A percentile compares a stretch with the other conserved stretches of the same genome.
phyloP scores from a whole-genome alignment of 2,888 invertebrate species.

The Hedya salicella region DNA sequence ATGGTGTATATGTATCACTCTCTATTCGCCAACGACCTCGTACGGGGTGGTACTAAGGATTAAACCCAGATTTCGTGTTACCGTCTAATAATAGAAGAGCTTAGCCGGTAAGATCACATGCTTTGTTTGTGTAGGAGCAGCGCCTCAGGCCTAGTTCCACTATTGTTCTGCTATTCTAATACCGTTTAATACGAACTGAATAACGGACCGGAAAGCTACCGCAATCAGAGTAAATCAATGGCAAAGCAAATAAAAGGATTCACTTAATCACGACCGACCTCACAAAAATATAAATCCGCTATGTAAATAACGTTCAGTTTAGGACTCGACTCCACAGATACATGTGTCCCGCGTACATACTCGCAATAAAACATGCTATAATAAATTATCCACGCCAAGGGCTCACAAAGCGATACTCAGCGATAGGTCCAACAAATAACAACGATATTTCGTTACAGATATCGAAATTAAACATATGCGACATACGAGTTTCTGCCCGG shows the following conservation, averaged over 20 bases:
- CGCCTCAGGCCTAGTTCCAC: conserved; percentile 1
- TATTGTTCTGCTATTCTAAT: conserved; percentile 18
- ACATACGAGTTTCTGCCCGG: conserved; percentile 17
- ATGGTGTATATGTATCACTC: not conserved
- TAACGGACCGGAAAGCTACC: conserved; percentile 7
- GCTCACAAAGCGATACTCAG: conserved; percentile 24
- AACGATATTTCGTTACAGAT: conserved; percentile 28
- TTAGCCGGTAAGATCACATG: conserved; percentile 4
- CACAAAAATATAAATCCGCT: conserved; percentile 8
- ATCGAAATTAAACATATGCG: conserved; percentile 39
- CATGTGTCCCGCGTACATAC: conserved; percentile 1
- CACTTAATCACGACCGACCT: conserved; percentile 17
- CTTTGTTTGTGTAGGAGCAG: conserved; percentile 19
- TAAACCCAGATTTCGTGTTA: conserved; percentile 23
- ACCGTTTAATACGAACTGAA: not conserved
- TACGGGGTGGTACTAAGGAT: not conserved
- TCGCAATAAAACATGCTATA: conserved; percentile 18
- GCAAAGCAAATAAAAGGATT: conserved; percentile 18
- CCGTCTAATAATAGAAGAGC: conserved; percentile 25
- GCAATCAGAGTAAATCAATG: conserved; percentile 21
- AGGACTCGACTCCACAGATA: not conserved
- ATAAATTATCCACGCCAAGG: conserved; percentile 15
- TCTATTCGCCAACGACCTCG: not conserved
- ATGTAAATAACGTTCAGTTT: conserved; percentile 6
- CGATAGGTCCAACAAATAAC: conserved; percentile 26